phyloP scores from a whole-genome alignment of 2,113 vertebrate genomes.

The Micromys minutus region DNA sequence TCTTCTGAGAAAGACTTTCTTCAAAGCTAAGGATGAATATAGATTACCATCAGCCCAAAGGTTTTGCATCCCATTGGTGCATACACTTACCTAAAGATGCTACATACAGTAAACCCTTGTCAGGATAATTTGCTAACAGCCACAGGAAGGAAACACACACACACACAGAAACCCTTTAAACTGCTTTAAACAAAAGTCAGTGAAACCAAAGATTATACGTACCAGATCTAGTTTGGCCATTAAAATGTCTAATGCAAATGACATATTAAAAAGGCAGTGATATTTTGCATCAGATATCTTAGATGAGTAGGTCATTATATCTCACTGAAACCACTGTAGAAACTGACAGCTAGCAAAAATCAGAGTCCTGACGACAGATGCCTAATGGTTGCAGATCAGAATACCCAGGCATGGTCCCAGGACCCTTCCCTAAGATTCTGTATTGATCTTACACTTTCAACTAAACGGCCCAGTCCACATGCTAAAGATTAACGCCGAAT shows the following conservation, averaged over 20 bases:
- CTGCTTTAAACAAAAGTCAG: neutral
- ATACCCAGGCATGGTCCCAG: neutral
- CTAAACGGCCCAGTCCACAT: neutral
- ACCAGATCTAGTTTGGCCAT: neutral
- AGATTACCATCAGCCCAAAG: neutral
- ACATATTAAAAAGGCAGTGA: neutral
- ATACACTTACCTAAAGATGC: neutral
- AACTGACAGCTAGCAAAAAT: neutral
- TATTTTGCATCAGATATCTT: neutral
- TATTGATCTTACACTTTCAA: neutral
- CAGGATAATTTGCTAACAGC: neutral
- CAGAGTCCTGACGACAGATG: neutral
- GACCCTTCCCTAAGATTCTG: neutral
- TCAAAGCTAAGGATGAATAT: neutral
- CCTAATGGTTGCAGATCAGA: fast-evolving
- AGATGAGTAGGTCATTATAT: neutral
- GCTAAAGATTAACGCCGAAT: neutral
- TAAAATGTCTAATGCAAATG: neutral
- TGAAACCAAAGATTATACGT: neutral
- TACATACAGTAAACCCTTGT: neutral
- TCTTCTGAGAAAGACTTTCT: neutral
- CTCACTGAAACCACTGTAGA: neutral
- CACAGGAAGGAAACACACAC: fast-evolving
- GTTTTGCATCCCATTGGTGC: neutral
- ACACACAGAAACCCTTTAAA: neutral